These are phyloP conservation scores for Megalopta genalis DNA, from an alignment of 1,140 invertebrate genomes.

Conservation along the genomic window DNA sequence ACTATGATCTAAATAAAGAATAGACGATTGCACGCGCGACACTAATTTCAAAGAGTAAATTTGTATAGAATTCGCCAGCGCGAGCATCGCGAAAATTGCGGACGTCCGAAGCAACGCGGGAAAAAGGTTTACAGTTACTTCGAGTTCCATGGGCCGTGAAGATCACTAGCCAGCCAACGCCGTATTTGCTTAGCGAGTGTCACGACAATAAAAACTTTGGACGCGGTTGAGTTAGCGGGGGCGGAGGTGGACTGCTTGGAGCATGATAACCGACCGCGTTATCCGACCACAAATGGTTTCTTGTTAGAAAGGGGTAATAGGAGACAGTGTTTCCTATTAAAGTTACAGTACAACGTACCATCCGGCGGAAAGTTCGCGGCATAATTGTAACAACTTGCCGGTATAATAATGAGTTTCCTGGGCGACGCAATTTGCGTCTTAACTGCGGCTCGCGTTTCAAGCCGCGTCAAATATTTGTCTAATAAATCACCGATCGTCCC, in stretches of 20 bases:
- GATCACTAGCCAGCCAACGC: too few relatives aligned
- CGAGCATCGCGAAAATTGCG: too few relatives aligned
- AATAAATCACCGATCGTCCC: conserved; percentile 20
- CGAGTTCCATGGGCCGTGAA: neutral
- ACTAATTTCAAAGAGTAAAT: too few relatives aligned
- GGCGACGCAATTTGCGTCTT: conserved; percentile 30
- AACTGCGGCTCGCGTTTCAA: neutral
- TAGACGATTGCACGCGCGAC: too few relatives aligned
- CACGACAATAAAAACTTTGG: conserved; percentile 14
- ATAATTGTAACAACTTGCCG: conserved; percentile 54
- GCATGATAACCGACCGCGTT: conserved; percentile 30
- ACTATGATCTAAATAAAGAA: too few relatives aligned
- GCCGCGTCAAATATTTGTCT: neutral
- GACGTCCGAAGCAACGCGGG: too few relatives aligned
- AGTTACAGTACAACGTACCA: conserved; percentile 36
- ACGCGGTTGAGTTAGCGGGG: too few relatives aligned
- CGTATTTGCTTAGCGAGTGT: neutral
- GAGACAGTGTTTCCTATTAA: conserved; percentile 55
- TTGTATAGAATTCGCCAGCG: too few relatives aligned
- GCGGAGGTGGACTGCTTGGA: too few relatives aligned
- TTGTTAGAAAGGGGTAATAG: conserved; percentile 51
- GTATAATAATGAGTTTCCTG: conserved; percentile 43
- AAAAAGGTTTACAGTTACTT: too few relatives aligned
- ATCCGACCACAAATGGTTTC: conserved; percentile 51
- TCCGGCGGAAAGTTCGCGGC: conserved; percentile 37